Conservation (phyloP, 2,113 vertebrate species). For the Bujurquina vittata region DNA sequence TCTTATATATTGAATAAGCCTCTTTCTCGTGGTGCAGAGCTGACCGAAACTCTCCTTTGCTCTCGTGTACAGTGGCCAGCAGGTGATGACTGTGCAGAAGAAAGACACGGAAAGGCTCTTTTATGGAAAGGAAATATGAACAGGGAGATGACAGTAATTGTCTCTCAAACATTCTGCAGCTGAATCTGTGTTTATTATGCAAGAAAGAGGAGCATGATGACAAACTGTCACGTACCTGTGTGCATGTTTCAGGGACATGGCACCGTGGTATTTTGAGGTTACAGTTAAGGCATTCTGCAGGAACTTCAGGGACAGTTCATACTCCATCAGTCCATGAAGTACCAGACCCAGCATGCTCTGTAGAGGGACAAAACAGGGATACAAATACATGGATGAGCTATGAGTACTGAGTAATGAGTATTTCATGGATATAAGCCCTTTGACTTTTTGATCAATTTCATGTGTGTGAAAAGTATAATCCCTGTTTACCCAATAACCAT, state of each 20-base stretch:
- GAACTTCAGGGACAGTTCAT: conserved; percentile 90
- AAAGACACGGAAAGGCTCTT: not conserved
- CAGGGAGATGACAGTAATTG: not conserved
- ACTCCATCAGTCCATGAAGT: conserved; percentile 91
- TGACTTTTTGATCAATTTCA: not conserved
- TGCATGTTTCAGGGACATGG: conserved; percentile 88
- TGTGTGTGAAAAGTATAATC: not conserved
- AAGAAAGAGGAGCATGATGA: not conserved
- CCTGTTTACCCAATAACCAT: not conserved
- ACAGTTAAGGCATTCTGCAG: conserved; percentile 87
- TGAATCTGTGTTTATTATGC: not conserved
- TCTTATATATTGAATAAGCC: conserved; percentile 90
- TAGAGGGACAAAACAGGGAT: conserved; percentile 6
- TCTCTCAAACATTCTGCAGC: not conserved
- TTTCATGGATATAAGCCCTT: not conserved
- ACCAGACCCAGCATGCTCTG: conserved; percentile 94
- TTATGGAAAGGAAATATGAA: not conserved
- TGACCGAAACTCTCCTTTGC: conserved; percentile 91
- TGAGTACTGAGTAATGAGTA: not conserved
- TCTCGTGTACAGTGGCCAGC: conserved; percentile 90
- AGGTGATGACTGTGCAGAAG: conserved; percentile 86
- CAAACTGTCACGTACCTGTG: conserved; percentile 84
- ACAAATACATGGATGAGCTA: not conserved
- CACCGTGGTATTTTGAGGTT: conserved; percentile 89
- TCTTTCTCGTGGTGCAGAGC: conserved; percentile 94